Percentiles rank a stretch among this genome's conserved stretches.
Conservation (phyloP, 2,888 invertebrate species). For the Anarsia innoxiella region DNA sequence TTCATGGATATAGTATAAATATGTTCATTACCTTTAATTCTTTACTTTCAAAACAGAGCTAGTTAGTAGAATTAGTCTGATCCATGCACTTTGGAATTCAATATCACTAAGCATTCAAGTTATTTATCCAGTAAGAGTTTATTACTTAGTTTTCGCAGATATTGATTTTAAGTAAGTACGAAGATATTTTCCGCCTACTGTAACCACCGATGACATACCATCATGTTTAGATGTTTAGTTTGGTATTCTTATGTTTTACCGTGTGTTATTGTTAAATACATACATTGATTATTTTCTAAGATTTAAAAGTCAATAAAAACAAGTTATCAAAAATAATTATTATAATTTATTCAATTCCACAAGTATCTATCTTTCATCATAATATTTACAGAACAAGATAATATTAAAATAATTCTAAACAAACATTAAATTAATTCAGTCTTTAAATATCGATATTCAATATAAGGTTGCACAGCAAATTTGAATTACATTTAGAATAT, state of each 20-base stretch:
- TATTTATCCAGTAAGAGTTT: no score
- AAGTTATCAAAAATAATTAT: conserved; percentile 60
- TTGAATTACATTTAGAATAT: no score
- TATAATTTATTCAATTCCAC: conserved; percentile 58
- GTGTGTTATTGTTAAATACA: conserved; percentile 7
- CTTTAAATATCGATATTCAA: conserved; percentile 53
- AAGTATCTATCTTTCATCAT: conserved; percentile 36
- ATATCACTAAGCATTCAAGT: no score
- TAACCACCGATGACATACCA: conserved; percentile 9
- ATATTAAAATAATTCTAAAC: conserved; percentile 41
- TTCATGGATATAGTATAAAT: no score
- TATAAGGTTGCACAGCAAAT: no score
- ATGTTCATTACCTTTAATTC: no score
- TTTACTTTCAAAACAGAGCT: no score
- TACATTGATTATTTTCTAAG: conserved; percentile 3
- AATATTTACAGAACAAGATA: conserved; percentile 46
- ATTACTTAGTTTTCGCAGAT: no score
- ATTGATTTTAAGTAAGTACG: no score
- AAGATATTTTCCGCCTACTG: not conserved
- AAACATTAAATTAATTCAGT: conserved; percentile 63
- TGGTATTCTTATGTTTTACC: conserved; percentile 6
- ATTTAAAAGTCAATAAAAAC: conserved; percentile 34
- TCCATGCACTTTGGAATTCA: no score
- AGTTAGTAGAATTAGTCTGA: no score
- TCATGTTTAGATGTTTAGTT: conserved; percentile 15